Percentiles rank a stretch among this genome's conserved stretches.
Conservation (phyloP, 2,797 vertebrate genomes). For the Chanos chanos region DNA sequence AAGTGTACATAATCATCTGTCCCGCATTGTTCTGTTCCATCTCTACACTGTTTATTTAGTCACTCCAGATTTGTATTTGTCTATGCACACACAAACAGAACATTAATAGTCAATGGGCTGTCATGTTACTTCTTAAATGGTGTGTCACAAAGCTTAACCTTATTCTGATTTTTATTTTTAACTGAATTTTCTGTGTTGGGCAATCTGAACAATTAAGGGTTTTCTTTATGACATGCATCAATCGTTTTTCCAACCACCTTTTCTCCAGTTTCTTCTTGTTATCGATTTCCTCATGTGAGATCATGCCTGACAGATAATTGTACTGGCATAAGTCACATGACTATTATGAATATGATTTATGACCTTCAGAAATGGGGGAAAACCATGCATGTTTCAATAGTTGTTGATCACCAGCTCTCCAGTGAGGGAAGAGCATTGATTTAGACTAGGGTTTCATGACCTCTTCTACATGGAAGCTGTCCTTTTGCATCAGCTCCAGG, state of each 20-base stretch:
- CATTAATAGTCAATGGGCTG: too few species aligned
- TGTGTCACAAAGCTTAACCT: too few species aligned
- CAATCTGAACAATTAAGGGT: too few species aligned
- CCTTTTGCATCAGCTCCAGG: constrained; percentile 35
- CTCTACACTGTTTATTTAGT: constrained; percentile 5
- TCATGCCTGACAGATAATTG: neutral
- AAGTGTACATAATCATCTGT: constrained; percentile 18
- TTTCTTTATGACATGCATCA: constrained; percentile 1
- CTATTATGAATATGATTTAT: neutral
- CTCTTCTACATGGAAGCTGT: constrained; percentile 33
- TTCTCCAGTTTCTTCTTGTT: neutral
- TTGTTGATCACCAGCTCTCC: constrained; percentile 12
- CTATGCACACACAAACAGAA: too few species aligned
- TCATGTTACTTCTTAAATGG: too few species aligned
- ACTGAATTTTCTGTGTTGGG: too few species aligned
- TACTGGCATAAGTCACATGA: neutral
- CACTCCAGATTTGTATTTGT: too few species aligned
- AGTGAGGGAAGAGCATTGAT: constrained; percentile 25
- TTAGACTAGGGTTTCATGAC: constrained; percentile 23
- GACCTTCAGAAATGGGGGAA: constrained; percentile 28
- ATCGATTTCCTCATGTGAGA: neutral
- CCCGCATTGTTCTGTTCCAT: neutral
- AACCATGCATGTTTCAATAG: neutral
- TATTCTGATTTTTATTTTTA: too few species aligned
- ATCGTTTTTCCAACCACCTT: neutral